These are phyloP conservation scores for Stylophora pistillata DNA, from an alignment of 64 coral and sea anemone genomes.

Conservation along the genomic window DNA sequence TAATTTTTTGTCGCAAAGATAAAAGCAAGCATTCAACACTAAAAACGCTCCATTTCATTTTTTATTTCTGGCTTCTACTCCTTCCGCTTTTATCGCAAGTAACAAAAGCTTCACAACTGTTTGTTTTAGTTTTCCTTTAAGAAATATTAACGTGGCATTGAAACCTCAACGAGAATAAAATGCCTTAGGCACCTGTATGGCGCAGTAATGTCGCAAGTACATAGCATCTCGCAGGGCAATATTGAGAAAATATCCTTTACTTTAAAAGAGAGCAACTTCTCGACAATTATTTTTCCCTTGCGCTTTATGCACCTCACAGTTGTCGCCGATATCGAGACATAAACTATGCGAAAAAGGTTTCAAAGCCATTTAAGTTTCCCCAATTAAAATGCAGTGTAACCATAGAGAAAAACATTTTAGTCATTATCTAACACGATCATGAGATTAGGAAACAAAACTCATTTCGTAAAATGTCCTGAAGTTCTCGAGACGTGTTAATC, in stretches of 20 bases:
- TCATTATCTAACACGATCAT: not conserved
- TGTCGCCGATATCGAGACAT: not conserved
- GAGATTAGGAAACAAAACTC: not conserved
- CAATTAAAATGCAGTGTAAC: conserved; percentile 2
- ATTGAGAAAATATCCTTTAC: not conserved
- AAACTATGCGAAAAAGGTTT: not conserved
- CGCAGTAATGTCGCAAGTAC: not conserved
- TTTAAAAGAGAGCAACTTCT: not conserved
- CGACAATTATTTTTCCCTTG: not conserved
- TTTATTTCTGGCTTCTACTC: not conserved
- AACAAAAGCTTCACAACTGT: not conserved
- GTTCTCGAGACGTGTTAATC: not conserved
- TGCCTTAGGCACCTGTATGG: not conserved
- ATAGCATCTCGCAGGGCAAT: not conserved
- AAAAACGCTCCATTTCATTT: not conserved
- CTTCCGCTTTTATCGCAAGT: not conserved
- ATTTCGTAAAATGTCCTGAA: not conserved
- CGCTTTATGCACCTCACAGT: not conserved
- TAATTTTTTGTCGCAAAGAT: not conserved
- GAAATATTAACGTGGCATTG: not conserved
- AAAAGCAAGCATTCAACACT: not conserved
- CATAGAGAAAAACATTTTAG: not conserved
- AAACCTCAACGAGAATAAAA: not conserved
- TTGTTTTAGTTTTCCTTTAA: not conserved
- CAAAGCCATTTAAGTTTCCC: not conserved